A percentile compares a stretch with the other conserved stretches of the same genome.
phyloP scores from a whole-genome alignment of 2,797 vertebrate species.

The Molossus molossus region DNA sequence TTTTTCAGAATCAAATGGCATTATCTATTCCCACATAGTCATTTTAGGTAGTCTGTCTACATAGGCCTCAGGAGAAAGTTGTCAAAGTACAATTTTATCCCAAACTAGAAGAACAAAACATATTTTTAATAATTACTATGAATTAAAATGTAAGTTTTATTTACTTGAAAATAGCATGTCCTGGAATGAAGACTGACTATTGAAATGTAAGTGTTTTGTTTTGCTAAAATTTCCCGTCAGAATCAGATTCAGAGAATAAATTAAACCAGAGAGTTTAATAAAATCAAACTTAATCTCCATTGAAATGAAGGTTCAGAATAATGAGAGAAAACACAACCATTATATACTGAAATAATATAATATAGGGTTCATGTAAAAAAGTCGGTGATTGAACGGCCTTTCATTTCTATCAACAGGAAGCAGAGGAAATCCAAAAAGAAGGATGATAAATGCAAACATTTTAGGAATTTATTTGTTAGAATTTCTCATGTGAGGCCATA shows the following conservation, averaged over 20 bases:
- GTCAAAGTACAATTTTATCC: background rate
- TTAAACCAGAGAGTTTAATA: background rate
- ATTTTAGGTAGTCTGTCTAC: background rate
- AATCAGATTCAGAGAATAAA: background rate
- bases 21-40: background rate
- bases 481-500: conserved; percentile 20
- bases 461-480: background rate
- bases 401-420: background rate
- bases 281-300: background rate
- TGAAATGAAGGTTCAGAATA: background rate
- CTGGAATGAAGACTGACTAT: background rate
- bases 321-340: background rate
- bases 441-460: background rate
- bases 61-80: background rate
- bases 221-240: background rate
- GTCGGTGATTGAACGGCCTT: background rate
- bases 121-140: conserved; percentile 13
- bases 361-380: background rate
- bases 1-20: background rate
- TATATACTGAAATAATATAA: background rate
- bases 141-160: conserved; percentile 27
- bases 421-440: background rate
- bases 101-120: background rate
- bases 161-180: background rate
- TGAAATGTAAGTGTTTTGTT: background rate